Evolutionary conservation across 2,888 invertebrate species (phyloP), one percentile per base, ranked within the genome.

Genomic region (Perizoma flavofasciatum): DNA sequence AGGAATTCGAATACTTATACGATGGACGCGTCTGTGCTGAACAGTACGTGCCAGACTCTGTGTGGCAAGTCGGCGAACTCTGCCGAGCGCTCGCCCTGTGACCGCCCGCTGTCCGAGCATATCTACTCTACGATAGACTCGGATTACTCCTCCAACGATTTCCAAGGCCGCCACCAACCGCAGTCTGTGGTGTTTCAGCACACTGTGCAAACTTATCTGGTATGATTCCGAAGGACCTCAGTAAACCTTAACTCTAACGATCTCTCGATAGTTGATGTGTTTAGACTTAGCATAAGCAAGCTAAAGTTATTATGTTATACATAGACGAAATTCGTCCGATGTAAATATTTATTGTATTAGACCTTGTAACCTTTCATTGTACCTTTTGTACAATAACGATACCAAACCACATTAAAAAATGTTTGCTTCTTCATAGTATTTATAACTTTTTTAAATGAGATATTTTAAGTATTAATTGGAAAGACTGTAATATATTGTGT

Each of bases 111-210:
- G 49, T 96, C 96, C 67, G 97, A 97, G 85, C 97, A 97, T 86
- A 97, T 97, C 78, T 97, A 97, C 84, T 97, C 97, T 65, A 96
- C 96, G 81, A 97, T 97, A 86, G 97, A 97, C 86, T 97, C 97
- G 52, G 97, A 97, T 86, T 97, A 97, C 83, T 96, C 96, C 81
- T 96, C 96, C 62, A 85, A 76, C 49, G 91, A 89, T 70, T 88
- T 81, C 77, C 88, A 88, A 68, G 86, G 85, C 63, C 84, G 89
- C 33, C 87, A 86, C 64, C 89, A 85, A 65, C 89, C 88, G 47
- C 92, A 93, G 63, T 83, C 92, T 59, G 86, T 89, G 67, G 89
- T 91, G 55, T 78, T 91, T 68, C 92, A 92, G 68, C 92, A 91
- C 79, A 91, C 91, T 55, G 91, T 91, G 63, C 92, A 92, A 82